Conservation (phyloP, 2,797 vertebrate species). For the Calcarius lapponicus region DNA sequence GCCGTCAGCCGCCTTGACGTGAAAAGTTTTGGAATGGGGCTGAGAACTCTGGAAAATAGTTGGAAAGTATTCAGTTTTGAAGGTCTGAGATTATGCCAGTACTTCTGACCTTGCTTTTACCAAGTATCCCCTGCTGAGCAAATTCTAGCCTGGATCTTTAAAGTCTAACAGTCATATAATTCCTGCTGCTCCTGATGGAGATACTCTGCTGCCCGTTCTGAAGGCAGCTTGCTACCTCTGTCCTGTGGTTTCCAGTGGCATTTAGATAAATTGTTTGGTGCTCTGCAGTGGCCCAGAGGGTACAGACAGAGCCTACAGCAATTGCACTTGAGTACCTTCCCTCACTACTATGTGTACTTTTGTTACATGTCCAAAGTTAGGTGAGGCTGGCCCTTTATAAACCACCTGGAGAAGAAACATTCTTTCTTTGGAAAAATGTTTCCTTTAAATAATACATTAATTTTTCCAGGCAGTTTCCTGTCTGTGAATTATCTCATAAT, state of each 20-base stretch:
- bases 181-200: background rate
- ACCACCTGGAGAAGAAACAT: background rate
- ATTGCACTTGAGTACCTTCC: background rate
- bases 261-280: background rate
- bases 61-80: background rate
- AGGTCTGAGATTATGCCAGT: background rate
- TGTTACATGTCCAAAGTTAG: background rate
- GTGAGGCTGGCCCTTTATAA: background rate
- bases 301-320: background rate
- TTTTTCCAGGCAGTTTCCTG: background rate
- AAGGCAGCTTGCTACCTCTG: background rate
- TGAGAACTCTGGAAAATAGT: background rate
- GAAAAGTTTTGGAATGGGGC: background rate
- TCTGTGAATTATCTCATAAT: background rate
- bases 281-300: background rate
- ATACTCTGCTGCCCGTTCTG: background rate
- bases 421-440: background rate
- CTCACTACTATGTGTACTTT: background rate
- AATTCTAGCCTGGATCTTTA: constrained; percentile 8
- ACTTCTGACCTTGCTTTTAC: background rate
- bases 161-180: background rate
- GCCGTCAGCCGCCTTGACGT: background rate
- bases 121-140: background rate
- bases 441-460: background rate
- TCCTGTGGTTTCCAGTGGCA: background rate